Conservation (phyloP, 2,113 vertebrate genomes). For the Melanotaenia duboulayi region DNA sequence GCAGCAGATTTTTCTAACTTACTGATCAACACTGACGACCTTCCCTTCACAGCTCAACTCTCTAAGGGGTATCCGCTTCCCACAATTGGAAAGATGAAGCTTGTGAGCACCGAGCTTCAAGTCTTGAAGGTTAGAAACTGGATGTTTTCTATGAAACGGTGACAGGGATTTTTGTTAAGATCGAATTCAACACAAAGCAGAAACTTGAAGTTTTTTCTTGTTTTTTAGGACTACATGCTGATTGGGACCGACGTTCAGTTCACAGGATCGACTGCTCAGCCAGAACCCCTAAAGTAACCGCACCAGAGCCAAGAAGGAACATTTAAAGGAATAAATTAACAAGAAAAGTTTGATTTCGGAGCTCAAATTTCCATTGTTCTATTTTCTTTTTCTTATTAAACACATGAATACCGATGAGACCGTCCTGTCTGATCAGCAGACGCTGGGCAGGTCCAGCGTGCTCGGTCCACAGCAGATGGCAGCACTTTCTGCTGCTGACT, state of each 20-base stretch:
- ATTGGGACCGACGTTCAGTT: constrained; percentile 81
- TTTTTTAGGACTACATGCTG: constrained; percentile 75
- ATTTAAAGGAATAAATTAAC: too few species aligned
- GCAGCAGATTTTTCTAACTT: not conserved
- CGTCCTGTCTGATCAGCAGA: not conserved
- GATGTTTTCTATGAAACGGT: not conserved
- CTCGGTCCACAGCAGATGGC: constrained; percentile 20
- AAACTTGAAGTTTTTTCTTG: too few species aligned
- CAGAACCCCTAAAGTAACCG: too few species aligned
- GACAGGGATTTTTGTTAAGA: not conserved
- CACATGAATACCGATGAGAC: not conserved
- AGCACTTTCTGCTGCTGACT: constrained; percentile 40
- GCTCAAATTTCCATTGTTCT: too few species aligned
- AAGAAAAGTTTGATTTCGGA: too few species aligned
- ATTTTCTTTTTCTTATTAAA: not conserved
- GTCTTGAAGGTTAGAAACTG: constrained; percentile 75
- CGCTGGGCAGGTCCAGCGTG: not conserved
- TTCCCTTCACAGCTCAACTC: constrained; percentile 56
- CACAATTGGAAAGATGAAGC: constrained; percentile 76
- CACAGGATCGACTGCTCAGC: not conserved
- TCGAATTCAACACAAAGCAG: not conserved
- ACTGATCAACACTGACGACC: not conserved
- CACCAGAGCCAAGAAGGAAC: too few species aligned
- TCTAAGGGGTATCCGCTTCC: constrained; percentile 81
- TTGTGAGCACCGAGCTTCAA: constrained; percentile 75